Conservation (phyloP, 2,888 invertebrate species). For the Brachynemurus nebulosus region DNA sequence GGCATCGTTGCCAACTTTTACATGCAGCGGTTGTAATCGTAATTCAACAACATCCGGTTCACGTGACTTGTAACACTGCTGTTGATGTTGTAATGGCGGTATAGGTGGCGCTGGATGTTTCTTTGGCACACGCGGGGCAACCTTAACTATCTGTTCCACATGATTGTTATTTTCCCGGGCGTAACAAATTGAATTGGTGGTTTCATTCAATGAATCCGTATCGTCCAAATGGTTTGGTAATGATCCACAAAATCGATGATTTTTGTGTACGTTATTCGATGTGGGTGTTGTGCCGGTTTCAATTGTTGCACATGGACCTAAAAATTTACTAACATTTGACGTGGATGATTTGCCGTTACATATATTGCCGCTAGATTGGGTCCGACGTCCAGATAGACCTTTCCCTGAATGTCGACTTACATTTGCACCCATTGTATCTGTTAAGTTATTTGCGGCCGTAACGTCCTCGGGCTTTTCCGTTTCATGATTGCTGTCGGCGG, state of each 20-base stretch:
- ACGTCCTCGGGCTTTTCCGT: slow-evolving; percentile 12
- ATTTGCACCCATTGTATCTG: slow-evolving; percentile 54
- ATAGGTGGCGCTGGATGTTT: slow-evolving; percentile 5
- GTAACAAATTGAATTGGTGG: slow-evolving; percentile 3
- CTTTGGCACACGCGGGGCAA: not conserved
- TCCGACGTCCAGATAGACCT: slow-evolving; percentile 54
- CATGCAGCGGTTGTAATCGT: slow-evolving; percentile 25
- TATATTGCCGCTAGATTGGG: slow-evolving; percentile 60
- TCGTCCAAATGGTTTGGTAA: slow-evolving; percentile 51
- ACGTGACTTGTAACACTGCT: not conserved
- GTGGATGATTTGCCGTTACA: slow-evolving; percentile 44
- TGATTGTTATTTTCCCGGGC: slow-evolving; percentile 41
- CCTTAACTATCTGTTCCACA: slow-evolving; percentile 5
- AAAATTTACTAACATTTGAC: slow-evolving; percentile 36
- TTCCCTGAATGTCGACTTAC: slow-evolving; percentile 63
- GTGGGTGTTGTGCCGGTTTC: slow-evolving; percentile 34
- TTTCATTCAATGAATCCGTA: not conserved
- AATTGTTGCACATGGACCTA: slow-evolving; percentile 36
- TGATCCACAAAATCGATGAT: slow-evolving; percentile 35
- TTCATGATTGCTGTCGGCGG: slow-evolving; percentile 30
- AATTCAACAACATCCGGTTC: not conserved
- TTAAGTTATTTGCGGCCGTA: slow-evolving; percentile 10
- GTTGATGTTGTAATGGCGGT: not conserved
- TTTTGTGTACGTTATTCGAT: not conserved
- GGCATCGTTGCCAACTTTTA: slow-evolving; percentile 29